These are phyloP conservation scores for Carettochelys insculpta DNA, from an alignment of 2,113 vertebrate species.

Conservation along the genomic window DNA sequence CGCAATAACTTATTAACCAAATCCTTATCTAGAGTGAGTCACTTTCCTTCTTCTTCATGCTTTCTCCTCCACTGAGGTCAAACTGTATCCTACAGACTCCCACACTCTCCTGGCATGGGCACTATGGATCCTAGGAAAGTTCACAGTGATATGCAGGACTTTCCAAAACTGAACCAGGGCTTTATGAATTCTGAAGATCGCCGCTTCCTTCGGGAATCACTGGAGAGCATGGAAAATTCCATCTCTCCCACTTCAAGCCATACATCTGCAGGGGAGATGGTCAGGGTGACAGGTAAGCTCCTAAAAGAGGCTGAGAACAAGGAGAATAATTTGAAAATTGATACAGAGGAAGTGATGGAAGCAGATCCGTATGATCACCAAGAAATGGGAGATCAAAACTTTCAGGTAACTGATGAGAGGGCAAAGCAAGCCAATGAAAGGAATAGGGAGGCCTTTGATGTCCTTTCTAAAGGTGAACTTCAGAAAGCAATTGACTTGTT, in stretches of 20 bases:
- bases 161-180: background rate
- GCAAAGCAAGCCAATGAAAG: background rate
- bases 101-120: background rate
- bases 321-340: background rate
- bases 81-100: background rate
- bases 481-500: slow-evolving; percentile 86
- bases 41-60: background rate
- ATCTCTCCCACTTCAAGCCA: background rate
- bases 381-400: background rate
- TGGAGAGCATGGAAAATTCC: background rate
- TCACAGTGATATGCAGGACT: background rate
- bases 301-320: background rate
- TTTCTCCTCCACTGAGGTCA: background rate
- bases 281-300: background rate
- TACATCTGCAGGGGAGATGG: background rate
- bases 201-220: background rate
- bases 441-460: background rate
- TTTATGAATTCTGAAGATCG: background rate
- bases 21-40: background rate
- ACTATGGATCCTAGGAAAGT: background rate
- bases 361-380: background rate
- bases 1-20: background rate
- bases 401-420: background rate
- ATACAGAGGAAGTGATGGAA: background rate
- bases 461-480: slow-evolving; percentile 68